phyloP scores from a whole-genome alignment of 2,113 vertebrate species.

The Cololabis saira region DNA sequence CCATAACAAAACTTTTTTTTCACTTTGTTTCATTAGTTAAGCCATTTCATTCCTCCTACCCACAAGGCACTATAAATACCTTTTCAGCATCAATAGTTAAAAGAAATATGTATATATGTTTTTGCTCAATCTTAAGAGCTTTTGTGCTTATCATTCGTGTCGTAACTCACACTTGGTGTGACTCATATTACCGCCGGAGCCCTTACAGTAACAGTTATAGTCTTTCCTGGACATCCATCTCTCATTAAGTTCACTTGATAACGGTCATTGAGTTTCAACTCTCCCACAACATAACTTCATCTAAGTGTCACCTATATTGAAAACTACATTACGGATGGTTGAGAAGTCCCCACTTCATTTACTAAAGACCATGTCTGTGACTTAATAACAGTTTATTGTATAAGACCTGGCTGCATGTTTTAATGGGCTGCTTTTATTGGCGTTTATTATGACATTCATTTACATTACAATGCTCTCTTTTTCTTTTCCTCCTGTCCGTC shows the following conservation, averaged over 20 bases:
- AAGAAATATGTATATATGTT: no score
- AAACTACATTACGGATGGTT: neutral
- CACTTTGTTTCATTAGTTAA: no score
- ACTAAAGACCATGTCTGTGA: neutral
- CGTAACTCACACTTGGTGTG: no score
- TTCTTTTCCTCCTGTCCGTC: neutral
- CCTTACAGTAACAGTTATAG: neutral
- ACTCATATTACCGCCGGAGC: neutral
- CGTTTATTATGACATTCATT: neutral
- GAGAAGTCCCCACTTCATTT: neutral
- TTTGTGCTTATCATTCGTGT: no score
- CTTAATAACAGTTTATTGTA: neutral
- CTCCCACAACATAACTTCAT: no score
- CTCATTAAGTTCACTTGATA: constrained; percentile 4
- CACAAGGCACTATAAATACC: no score
- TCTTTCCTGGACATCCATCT: neutral
- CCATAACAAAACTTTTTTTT: no score
- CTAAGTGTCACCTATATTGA: no score
- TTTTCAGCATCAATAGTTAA: no score
- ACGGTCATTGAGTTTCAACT: constrained; percentile 8
- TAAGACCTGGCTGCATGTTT: neutral
- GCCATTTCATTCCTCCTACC: no score
- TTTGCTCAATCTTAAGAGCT: no score
- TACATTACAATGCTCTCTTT: neutral
- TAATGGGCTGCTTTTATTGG: neutral